Evolutionary conservation across 2,888 invertebrate species (phyloP).

Genomic region (Clanis bilineata): DNA sequence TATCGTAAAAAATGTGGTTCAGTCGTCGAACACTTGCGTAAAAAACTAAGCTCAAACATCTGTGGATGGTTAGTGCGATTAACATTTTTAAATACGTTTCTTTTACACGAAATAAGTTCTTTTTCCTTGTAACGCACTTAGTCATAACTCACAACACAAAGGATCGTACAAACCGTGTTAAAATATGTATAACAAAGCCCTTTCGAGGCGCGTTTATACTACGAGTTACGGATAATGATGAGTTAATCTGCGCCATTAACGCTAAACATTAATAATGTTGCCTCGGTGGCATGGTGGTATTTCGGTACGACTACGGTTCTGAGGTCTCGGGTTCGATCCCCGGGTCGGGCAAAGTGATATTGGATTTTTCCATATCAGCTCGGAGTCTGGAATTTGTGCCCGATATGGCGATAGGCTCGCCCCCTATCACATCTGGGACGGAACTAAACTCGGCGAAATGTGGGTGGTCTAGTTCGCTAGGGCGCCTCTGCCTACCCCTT

Average conservation of each 20-base stretch:
- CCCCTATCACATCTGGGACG: too few species aligned
- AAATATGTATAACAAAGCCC: not conserved
- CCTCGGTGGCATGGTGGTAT: too few species aligned
- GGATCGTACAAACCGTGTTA: not conserved
- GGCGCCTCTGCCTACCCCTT: too few species aligned
- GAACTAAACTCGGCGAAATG: too few species aligned
- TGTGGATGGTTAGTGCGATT: not conserved
- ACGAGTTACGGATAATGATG: constrained; percentile 1
- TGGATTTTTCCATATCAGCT: too few species aligned
- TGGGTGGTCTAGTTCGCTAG: too few species aligned
- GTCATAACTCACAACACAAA: not conserved
- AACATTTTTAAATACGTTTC: not conserved
- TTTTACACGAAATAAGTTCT: not conserved
- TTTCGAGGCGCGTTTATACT: not conserved
- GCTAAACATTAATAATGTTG: too few species aligned
- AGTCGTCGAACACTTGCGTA: not conserved
- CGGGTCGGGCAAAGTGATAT: too few species aligned
- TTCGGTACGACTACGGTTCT: too few species aligned
- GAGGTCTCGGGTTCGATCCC: too few species aligned
- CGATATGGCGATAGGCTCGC: too few species aligned
- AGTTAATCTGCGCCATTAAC: not conserved
- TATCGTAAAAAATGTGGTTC: not conserved
- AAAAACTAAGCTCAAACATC: not conserved
- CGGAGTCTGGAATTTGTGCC: too few species aligned
- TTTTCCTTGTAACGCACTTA: not conserved